phyloP scores from a whole-genome alignment of 2,797 vertebrate genomes.

The Schizothorax lantsangensis region DNA sequence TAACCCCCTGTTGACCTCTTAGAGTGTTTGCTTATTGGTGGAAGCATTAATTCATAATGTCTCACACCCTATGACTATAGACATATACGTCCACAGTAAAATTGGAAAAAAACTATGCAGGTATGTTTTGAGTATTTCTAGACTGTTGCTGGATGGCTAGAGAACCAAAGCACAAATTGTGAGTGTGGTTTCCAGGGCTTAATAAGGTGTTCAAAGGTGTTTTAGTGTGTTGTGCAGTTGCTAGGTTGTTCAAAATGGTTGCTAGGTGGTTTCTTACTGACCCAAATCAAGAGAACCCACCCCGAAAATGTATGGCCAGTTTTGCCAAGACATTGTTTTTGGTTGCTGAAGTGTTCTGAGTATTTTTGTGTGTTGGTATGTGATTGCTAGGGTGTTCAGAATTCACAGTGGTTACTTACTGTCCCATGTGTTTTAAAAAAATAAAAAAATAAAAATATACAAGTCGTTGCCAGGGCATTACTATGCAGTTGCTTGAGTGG shows the following conservation, averaged over 20 bases:
- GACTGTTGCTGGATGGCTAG: neutral
- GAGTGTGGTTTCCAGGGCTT: neutral
- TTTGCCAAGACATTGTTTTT: neutral
- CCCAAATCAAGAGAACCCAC: neutral
- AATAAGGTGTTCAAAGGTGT: neutral
- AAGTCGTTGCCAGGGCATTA: too few relatives aligned
- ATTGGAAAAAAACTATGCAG: neutral
- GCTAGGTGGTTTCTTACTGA: neutral
- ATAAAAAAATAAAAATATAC: neutral
- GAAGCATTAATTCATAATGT: neutral
- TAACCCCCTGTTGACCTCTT: slow-evolving; percentile 5
- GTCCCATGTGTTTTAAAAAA: neutral
- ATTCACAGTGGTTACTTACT: neutral
- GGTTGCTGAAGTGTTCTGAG: neutral
- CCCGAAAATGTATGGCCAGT: neutral
- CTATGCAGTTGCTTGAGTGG: too few relatives aligned
- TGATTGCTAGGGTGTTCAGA: neutral
- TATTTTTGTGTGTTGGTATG: neutral
- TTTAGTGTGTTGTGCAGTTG: neutral
- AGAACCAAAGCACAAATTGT: neutral
- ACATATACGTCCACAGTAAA: neutral
- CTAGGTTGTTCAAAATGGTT: neutral
- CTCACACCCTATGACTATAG: neutral
- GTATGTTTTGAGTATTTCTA: slow-evolving; percentile 12
- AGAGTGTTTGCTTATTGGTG: slow-evolving; percentile 38